Percentiles rank a stretch among this genome's conserved stretches.
These are phyloP conservation scores for Zootermopsis nevadensis DNA, from an alignment of 2,888 invertebrate species.

Conservation along the genomic window DNA sequence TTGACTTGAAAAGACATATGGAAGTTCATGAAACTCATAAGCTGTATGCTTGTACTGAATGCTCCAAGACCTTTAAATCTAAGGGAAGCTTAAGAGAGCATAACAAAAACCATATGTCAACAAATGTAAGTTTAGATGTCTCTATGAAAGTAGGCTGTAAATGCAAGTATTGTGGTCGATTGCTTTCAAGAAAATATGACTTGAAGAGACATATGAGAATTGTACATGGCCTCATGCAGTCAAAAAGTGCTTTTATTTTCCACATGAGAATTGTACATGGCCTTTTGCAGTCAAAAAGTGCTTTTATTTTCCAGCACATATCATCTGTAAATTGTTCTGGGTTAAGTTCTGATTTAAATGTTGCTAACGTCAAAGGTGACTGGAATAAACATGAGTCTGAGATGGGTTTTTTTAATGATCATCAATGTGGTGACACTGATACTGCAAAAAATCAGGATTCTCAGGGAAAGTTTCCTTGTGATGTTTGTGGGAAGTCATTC, in stretches of 20 bases:
- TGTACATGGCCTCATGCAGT: neutral
- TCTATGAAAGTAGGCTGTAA: neutral
- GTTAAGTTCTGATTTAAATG: neutral
- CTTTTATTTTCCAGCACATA: neutral
- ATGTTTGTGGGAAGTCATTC: neutral
- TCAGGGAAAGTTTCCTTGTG: neutral
- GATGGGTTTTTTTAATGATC: neutral
- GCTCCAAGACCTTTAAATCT: slow-evolving; percentile 10
- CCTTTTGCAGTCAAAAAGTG: neutral
- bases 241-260: neutral
- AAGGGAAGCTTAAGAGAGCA: slow-evolving; percentile 8
- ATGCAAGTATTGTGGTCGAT: slow-evolving; percentile 14
- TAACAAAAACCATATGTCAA: neutral
- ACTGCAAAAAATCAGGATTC: neutral
- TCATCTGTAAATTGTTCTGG: neutral
- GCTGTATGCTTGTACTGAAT: neutral
- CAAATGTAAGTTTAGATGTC: neutral
- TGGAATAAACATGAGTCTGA: neutral
- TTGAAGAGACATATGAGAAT: slow-evolving; percentile 24
- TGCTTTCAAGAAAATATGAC: slow-evolving; percentile 1
- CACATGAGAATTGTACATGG: slow-evolving; percentile 20
- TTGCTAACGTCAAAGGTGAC: neutral
- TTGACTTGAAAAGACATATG: slow-evolving; percentile 20
- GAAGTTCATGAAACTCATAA: neutral
- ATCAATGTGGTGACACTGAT: neutral